phyloP scores from a whole-genome alignment of 2,113 vertebrate genomes.

The Vulpes ferrilata region DNA sequence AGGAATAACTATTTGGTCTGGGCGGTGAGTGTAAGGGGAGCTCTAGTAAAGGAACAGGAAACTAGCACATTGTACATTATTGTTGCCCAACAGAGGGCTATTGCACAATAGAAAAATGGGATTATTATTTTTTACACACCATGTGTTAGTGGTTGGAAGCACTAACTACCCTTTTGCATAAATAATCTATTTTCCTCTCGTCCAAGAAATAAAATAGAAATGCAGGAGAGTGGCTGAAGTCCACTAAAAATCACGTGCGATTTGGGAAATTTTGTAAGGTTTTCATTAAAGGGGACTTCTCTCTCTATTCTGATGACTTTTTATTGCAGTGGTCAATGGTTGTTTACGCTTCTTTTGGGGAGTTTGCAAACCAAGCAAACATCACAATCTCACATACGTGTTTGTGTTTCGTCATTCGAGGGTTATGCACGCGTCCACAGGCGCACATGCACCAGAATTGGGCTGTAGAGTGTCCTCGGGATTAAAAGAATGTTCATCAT shows the following conservation, averaged over 20 bases:
- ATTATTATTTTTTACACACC: constrained; percentile 58
- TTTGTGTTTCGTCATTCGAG: not conserved
- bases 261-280: constrained; percentile 66
- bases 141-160: constrained; percentile 78
- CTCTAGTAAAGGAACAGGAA: constrained; percentile 67
- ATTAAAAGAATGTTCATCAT: not conserved
- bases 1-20: constrained; percentile 68
- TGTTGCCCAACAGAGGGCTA: constrained; percentile 47
- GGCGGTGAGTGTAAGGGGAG: constrained; percentile 39
- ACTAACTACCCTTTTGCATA: constrained; percentile 61
- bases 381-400: not conserved
- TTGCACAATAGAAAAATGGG: constrained; percentile 71
- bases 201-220: constrained; percentile 77
- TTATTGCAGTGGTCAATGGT: constrained; percentile 50
- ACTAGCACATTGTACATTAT: constrained; percentile 53
- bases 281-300: constrained; percentile 64
- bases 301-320: constrained; percentile 49
- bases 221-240: constrained; percentile 52
- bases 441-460: not conserved
- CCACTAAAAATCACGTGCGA: constrained; percentile 73
- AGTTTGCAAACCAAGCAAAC: constrained; percentile 40
- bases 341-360: constrained; percentile 35
- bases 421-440: not conserved
- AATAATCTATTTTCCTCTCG: constrained; percentile 72
- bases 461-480: not conserved